A percentile compares a stretch with the other conserved stretches of the same genome.
phyloP scores from a whole-genome alignment of 2,888 invertebrate species.

The Protodeltote pygarga region DNA sequence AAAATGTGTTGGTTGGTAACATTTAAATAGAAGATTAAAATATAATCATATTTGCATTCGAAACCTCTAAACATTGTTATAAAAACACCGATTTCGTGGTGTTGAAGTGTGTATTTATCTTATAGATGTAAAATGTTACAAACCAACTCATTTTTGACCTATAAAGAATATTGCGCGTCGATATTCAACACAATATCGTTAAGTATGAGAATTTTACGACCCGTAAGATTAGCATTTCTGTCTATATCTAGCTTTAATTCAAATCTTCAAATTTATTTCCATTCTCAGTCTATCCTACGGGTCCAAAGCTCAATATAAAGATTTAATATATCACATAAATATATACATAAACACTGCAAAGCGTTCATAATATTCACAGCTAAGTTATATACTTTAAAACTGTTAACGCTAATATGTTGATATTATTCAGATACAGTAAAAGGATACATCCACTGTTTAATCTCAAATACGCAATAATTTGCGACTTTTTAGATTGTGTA shows the following conservation, averaged over 20 bases:
- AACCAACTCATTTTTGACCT: slow-evolving; percentile 10
- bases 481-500: too few species aligned
- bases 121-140: slow-evolving; percentile 2
- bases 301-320: slow-evolving; percentile 4
- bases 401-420: slow-evolving; percentile 12
- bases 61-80: too few species aligned
- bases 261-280: slow-evolving; percentile 11
- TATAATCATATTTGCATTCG: too few species aligned
- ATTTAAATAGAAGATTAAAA: neutral
- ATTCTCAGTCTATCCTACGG: slow-evolving; percentile 4
- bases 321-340: slow-evolving; percentile 31
- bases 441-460: too few species aligned
- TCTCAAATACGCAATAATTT: too few species aligned
- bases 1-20: slow-evolving; percentile 12
- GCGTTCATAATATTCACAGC: slow-evolving; percentile 27
- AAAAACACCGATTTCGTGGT: too few species aligned
- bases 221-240: slow-evolving; percentile 7
- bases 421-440: too few species aligned
- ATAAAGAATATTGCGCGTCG: slow-evolving; percentile 1
- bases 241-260: slow-evolving; percentile 2
- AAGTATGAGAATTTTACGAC: slow-evolving; percentile 2
- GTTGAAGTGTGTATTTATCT: too few species aligned
- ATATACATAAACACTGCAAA: slow-evolving; percentile 25
- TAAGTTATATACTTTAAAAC: slow-evolving; percentile 13
- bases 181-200: slow-evolving; percentile 7